Percentiles rank a stretch among this genome's conserved stretches.
phyloP scores from a whole-genome alignment of 2,797 vertebrate species.

The Scarus forsteni region DNA sequence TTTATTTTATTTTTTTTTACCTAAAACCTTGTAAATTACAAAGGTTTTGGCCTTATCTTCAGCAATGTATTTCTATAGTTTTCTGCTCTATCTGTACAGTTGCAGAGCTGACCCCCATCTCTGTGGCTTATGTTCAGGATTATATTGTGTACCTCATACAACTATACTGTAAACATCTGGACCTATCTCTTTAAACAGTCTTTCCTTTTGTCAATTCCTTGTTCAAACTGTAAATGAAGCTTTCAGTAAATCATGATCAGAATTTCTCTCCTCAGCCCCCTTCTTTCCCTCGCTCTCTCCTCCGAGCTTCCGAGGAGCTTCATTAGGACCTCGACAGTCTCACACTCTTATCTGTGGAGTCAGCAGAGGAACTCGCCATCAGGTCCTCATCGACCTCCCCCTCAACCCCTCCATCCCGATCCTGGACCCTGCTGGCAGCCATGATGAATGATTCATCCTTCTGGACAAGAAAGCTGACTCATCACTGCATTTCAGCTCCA shows the following conservation, averaged over 20 bases:
- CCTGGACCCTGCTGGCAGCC: constrained; percentile 69
- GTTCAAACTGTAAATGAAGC: background rate
- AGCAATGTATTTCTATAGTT: no score
- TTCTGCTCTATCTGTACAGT: no score
- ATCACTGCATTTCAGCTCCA: constrained; percentile 69
- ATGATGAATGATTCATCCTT: constrained; percentile 85
- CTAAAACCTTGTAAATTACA: no score
- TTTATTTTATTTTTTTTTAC: no score
- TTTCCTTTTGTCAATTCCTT: background rate
- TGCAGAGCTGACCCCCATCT: no score
- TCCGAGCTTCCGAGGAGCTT: background rate
- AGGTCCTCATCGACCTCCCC: constrained; percentile 72
- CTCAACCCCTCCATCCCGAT: constrained; percentile 49
- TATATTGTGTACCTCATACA: no score
- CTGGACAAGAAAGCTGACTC: constrained; percentile 78
- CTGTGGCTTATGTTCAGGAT: no score
- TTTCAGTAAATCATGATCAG: background rate
- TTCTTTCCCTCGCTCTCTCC: background rate
- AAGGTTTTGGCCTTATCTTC: no score
- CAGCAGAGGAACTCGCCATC: constrained; percentile 76
- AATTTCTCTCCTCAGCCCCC: constrained; percentile 7
- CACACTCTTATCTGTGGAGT: constrained; percentile 56
- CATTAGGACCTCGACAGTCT: constrained; percentile 28
- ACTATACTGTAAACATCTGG: no score
- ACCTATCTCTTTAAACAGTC: background rate